Base-by-base conservation (phyloP, 2,113 vertebrate genomes). In the Rhombomys opimus region DNA sequence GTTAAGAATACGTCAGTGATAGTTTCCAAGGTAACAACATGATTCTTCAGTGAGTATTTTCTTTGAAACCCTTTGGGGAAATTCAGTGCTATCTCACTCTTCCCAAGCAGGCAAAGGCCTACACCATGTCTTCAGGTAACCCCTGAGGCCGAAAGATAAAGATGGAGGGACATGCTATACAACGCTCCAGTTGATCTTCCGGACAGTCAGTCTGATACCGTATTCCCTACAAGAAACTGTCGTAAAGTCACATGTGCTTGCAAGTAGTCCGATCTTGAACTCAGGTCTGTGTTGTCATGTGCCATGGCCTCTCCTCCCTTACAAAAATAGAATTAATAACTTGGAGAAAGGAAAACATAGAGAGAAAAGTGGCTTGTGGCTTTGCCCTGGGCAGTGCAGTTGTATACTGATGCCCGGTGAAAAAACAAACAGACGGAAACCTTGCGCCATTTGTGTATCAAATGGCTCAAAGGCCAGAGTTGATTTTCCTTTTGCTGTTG, bases 1-100 rank as follows among this genome's bases (percentile, higher is more conserved):
- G 46, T 81, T 90, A 76, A 77, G 46, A 84, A 76, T 50, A 73
- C 61, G 87, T 54, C 61, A 41, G 57, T 81, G 63, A 59, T 70
- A 78, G 72, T 88, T 77, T 50, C 76, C 77, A 93, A 92, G 22
- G 70, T 50, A 95, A 89, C 0, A 91, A 80, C 90, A 80, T 80
- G n/a, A 93, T 85, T 84, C 85, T 91, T 87, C 86, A 87, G 67
- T 14, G 94, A 73, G 20, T 77, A 80, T 50, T 30, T 63, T 76
- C 89, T 85, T 32, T 14, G 84, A 96, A 93, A 46, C 27, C 32
- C 15, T 41, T 82, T 50, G 38, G n/a, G 20, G 3, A 12, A 52
- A 23, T 94, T 97, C n/a, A 27, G 20, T 78, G 95, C 89, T 88
- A 96, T 89, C 23, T 18, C 50, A 87, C 67, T 38, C 67, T 12